These are phyloP conservation scores for Lamellibrachia satsuma DNA, from an alignment of 2,888 invertebrate genomes.

Conservation along the genomic window DNA sequence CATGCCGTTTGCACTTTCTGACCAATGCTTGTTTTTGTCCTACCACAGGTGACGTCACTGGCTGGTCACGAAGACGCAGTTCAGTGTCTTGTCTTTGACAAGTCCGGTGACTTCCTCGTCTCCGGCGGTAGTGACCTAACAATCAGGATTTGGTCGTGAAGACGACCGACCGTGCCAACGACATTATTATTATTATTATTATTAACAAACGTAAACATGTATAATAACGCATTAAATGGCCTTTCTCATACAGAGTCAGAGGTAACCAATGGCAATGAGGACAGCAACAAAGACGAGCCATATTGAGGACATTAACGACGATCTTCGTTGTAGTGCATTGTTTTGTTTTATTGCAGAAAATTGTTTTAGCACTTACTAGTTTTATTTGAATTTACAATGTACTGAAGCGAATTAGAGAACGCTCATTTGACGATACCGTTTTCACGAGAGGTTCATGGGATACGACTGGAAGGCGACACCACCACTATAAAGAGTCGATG, in stretches of 20 bases:
- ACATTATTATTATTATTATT: not conserved
- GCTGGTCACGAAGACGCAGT: conserved; percentile 65
- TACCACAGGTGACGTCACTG: conserved; percentile 53
- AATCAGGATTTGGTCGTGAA: conserved; percentile 62
- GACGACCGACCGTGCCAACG: not conserved
- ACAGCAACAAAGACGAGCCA: not conserved
- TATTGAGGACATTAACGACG: not conserved
- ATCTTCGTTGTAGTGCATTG: not conserved
- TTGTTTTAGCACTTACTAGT: not conserved
- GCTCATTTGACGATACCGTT: not conserved
- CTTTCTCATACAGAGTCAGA: not conserved
- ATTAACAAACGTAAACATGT: not conserved
- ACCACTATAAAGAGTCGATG: not conserved
- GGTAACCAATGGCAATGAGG: not conserved
- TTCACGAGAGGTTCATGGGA: not conserved
- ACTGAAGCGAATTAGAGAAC: not conserved
- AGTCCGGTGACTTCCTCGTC: conserved; percentile 61
- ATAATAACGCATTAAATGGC: not conserved
- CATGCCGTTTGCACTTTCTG: not conserved
- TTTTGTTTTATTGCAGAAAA: not conserved
- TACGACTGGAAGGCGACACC: not conserved
- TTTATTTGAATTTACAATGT: not conserved
- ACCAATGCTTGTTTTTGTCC: not conserved
- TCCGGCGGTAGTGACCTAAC: conserved; percentile 63
- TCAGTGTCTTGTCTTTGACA: conserved; percentile 62